phyloP scores from a whole-genome alignment of 2,797 vertebrate species.

The Triplophysa yarkandensis region DNA sequence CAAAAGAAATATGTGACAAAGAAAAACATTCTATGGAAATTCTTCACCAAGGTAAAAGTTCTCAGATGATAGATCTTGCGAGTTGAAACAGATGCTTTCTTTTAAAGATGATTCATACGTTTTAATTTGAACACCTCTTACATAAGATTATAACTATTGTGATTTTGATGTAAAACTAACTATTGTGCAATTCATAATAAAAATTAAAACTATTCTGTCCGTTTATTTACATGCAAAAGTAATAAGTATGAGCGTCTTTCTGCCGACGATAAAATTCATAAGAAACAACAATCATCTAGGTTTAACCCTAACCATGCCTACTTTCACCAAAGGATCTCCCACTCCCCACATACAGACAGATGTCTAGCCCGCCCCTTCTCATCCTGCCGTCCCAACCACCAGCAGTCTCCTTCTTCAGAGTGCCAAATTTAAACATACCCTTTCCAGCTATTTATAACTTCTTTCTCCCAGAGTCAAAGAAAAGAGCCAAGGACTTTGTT shows the following conservation, averaged over 20 bases:
- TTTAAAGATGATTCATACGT: neutral
- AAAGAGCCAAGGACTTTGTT: conserved; percentile 34
- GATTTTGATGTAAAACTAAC: neutral
- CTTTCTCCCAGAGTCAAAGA: conserved; percentile 24
- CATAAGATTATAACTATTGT: neutral
- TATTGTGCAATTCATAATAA: neutral
- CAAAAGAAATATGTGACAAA: neutral
- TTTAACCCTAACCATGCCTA: neutral
- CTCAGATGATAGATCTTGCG: neutral
- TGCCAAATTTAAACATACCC: conserved; percentile 34
- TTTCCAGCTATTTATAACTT: conserved; percentile 41
- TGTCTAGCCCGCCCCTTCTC: neutral
- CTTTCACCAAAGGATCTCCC: neutral
- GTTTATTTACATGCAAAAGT: neutral
- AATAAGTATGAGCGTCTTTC: neutral
- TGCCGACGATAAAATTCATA: neutral
- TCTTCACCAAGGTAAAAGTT: neutral
- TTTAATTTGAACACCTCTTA: neutral
- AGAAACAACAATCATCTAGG: neutral
- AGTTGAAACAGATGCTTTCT: neutral
- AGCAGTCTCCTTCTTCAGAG: conserved; percentile 16
- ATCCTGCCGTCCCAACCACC: conserved; percentile 1
- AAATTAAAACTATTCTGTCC: neutral
- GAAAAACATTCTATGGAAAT: neutral
- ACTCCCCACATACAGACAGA: conserved; percentile 13